Conservation (phyloP, 1,140 invertebrate species). For the Oryzaephilus surinamensis region DNA sequence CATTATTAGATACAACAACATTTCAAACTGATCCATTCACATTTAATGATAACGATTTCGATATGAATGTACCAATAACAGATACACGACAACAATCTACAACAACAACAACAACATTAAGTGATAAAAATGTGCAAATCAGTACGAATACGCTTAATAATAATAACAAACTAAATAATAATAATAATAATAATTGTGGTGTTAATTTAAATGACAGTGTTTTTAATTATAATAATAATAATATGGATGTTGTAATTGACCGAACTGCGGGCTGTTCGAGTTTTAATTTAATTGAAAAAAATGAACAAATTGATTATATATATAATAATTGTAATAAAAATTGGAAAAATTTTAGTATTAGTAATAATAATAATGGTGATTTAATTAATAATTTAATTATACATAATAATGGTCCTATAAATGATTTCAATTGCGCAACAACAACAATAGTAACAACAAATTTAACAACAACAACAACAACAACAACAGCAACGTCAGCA, state of each 20-base stretch:
- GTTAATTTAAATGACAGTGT: slow-evolving; percentile 16
- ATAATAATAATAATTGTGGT: slow-evolving; percentile 20
- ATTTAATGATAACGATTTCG: slow-evolving; percentile 30
- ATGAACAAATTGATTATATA: too few relatives aligned
- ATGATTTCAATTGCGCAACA: too few relatives aligned
- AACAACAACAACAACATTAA: slow-evolving; percentile 5
- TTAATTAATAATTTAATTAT: too few relatives aligned
- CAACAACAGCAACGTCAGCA: neutral
- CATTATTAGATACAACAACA: slow-evolving; percentile 32
- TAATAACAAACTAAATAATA: slow-evolving; percentile 19
- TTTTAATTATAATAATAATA: too few relatives aligned
- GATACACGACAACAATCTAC: slow-evolving; percentile 23
- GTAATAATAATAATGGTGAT: too few relatives aligned
- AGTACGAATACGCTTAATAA: slow-evolving; percentile 27
- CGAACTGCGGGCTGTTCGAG: slow-evolving; percentile 30
- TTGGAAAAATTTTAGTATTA: too few relatives aligned
- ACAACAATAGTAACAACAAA: slow-evolving; percentile 5
- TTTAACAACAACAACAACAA: neutral
- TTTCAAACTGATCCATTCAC: slow-evolving; percentile 42
- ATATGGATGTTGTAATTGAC: slow-evolving; percentile 12
- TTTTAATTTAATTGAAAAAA: too few relatives aligned
- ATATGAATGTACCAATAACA: slow-evolving; percentile 24
- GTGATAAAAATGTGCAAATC: slow-evolving; percentile 19
- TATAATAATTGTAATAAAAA: too few relatives aligned
- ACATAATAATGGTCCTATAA: too few relatives aligned